Evolutionary conservation across 2,888 invertebrate species (phyloP).

Genomic region (Sceliomorpha sp.): DNA sequence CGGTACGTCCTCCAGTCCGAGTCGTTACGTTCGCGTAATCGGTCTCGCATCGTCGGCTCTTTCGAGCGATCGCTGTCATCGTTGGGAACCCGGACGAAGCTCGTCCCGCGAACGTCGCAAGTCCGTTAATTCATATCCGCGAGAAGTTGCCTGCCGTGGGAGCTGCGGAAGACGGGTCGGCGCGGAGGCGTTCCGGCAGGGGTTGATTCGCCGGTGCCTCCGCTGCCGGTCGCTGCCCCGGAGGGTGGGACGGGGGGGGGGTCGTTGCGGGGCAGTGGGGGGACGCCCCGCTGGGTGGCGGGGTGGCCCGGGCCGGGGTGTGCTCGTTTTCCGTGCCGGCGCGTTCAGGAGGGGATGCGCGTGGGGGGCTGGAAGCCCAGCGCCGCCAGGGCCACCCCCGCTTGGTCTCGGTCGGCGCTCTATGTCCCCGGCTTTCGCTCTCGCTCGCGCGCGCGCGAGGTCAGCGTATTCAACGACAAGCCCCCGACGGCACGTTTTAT

Average conservation of each 20-base stretch:
- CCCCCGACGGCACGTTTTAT: slow-evolving; percentile 48
- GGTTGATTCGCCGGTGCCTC: slow-evolving; percentile 59
- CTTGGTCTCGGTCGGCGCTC: slow-evolving; percentile 53
- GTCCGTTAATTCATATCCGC: slow-evolving; percentile 79
- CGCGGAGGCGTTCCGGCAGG: slow-evolving; percentile 51
- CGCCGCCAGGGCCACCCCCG: slow-evolving; percentile 71
- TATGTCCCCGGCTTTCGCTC: slow-evolving; percentile 56
- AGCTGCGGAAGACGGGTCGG: slow-evolving; percentile 50
- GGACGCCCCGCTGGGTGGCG: too few relatives aligned
- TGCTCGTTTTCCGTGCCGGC: slow-evolving; percentile 67
- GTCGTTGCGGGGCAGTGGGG: slow-evolving; percentile 20
- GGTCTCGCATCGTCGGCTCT: slow-evolving; percentile 63
- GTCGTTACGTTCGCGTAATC: slow-evolving; percentile 17
- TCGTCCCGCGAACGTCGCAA: slow-evolving; percentile 76
- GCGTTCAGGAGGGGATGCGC: slow-evolving; percentile 78
- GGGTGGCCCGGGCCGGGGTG: slow-evolving; percentile 54
- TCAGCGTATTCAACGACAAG: slow-evolving; percentile 47
- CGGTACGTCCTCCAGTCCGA: too few relatives aligned
- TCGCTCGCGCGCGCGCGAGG: slow-evolving; percentile 59
- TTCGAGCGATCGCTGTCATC: slow-evolving; percentile 72
- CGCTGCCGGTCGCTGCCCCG: slow-evolving; percentile 56
- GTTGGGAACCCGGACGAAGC: too few relatives aligned
- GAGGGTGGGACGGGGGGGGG: slow-evolving; percentile 36
- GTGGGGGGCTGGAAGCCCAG: slow-evolving; percentile 64
- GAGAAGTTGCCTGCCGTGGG: slow-evolving; percentile 69